A percentile compares a stretch with the other conserved stretches of the same genome.
phyloP scores from a whole-genome alignment of 92 coral and sea anemone species.

The Porites lobata region DNA sequence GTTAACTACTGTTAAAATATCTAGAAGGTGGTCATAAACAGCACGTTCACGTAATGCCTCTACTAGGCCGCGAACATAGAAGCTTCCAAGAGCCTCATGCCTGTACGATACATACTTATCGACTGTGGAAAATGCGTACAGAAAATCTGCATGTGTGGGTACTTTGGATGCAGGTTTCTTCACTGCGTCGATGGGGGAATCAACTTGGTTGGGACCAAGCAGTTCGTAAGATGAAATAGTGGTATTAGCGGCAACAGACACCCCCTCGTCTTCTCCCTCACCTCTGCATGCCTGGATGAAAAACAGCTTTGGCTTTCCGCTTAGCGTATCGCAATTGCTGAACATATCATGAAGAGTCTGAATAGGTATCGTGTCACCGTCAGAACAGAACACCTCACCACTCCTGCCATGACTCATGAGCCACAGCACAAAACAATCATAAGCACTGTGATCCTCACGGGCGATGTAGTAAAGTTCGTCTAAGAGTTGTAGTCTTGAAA shows the following conservation, averaged over 20 bases:
- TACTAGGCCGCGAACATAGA: too few species aligned
- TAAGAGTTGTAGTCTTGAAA: slow-evolving; percentile 25
- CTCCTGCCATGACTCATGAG: slow-evolving; percentile 85
- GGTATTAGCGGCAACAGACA: too few species aligned
- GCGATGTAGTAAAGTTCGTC: background rate
- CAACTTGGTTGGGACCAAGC: too few species aligned
- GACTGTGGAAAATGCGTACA: too few species aligned
- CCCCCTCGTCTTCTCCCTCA: slow-evolving; percentile 19
- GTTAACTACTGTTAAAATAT: background rate
- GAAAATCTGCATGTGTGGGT: too few species aligned
- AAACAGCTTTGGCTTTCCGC: slow-evolving; percentile 79
- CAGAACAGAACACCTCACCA: slow-evolving; percentile 52
- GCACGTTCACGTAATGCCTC: too few species aligned
- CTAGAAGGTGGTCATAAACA: background rate
- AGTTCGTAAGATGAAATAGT: too few species aligned
- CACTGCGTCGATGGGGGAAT: too few species aligned
- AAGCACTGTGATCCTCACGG: slow-evolving; percentile 41
- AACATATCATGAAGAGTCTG: slow-evolving; percentile 33
- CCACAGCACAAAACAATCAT: slow-evolving; percentile 76
- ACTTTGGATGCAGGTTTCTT: too few species aligned
- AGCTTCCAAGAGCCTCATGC: too few species aligned
- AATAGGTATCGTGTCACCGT: slow-evolving; percentile 48
- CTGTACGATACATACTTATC: too few species aligned
- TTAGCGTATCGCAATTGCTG: slow-evolving; percentile 62
- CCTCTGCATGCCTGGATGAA: slow-evolving; percentile 91